Evolutionary conservation across 2,113 vertebrate species (phyloP), one percentile per base, ranked within the genome.

Genomic region (Sterrhoptilus dennistouni): DNA sequence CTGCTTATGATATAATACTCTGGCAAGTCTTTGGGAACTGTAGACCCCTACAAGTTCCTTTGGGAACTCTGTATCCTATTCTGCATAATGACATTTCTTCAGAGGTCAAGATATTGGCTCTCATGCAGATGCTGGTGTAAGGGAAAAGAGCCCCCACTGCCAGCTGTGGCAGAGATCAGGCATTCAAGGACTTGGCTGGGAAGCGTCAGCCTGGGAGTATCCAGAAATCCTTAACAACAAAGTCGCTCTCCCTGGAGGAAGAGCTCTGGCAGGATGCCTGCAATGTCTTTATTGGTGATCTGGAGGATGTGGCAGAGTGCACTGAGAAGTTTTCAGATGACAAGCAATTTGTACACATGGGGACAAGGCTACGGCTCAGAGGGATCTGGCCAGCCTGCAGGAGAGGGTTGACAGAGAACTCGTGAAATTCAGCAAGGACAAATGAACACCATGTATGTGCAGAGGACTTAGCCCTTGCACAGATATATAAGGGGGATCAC

Each of bases 371-470:
- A 0, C 0, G 5, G 42, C 50, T 76, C 11, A 4, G 69, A 45
- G 53, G 16, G 25, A 42, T 49, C 40, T 61, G 2, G 0, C 25
- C 38, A 50, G 54, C 66, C 36, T 45, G 45, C 40, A 31, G 27
- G 54, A 54, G 44, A 29, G n/a, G 7, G 2, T n/a, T 77, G 54
- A 29, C 13, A 33, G 56, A 42, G 45, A 86, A 17, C 64, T 83
- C 1, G 0, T 9, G 35, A 57, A 66, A 61, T 57, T 85, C 61
- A 52, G 0, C 19, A 35, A 47, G 54, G 27, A n/a, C 49, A 76
- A 25, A 33, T 35, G 38, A 52, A 14, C 16, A 12, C 54, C 13
- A 0, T 8, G 18, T 12, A 1, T 0, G 0, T 61, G 49, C 12
- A 33, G 56, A 83, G 60, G 44, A 20, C n/a, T 40, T 44, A 17